Percentiles rank a stretch among this genome's conserved stretches.
Evolutionary conservation across 2,888 invertebrate species (phyloP).

Genomic region (Nemurella pictetii): DNA sequence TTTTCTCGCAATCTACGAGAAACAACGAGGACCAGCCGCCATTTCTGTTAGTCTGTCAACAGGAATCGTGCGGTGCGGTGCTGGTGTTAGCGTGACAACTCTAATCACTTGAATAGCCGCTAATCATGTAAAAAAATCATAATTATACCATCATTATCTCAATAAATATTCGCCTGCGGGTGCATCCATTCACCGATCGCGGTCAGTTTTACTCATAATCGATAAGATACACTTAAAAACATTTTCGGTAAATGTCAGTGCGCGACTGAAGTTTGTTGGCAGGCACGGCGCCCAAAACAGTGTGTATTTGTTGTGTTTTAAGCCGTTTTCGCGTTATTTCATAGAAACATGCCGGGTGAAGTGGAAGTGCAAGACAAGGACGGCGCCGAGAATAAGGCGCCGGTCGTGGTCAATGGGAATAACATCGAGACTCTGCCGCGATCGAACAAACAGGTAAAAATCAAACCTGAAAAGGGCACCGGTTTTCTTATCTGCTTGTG

Average conservation of each 20-base stretch:
- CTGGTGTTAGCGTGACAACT: background rate
- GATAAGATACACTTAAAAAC: background rate
- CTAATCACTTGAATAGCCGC: background rate
- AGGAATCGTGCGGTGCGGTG: background rate
- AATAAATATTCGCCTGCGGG: background rate
- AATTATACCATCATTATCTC: background rate
- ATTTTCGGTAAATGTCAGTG: background rate
- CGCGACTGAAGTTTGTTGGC: background rate
- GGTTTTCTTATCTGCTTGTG: background rate
- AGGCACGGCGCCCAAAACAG: background rate
- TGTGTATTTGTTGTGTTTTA: background rate
- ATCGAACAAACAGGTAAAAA: slow-evolving; percentile 59
- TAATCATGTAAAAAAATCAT: background rate
- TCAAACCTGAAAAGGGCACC: background rate
- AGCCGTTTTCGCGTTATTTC: background rate
- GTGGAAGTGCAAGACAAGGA: slow-evolving; percentile 42
- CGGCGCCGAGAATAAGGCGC: slow-evolving; percentile 52
- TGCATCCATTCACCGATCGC: background rate
- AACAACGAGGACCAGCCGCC: background rate
- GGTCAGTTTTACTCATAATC: background rate
- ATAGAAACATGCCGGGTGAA: slow-evolving; percentile 43
- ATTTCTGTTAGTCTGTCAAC: background rate
- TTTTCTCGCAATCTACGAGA: background rate
- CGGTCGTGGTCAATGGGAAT: slow-evolving; percentile 58
- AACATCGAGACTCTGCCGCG: slow-evolving; percentile 63